Percentiles rank a stretch among this genome's conserved stretches.
phyloP scores from a whole-genome alignment of 2,113 vertebrate species.

The Anoplopoma fimbria region DNA sequence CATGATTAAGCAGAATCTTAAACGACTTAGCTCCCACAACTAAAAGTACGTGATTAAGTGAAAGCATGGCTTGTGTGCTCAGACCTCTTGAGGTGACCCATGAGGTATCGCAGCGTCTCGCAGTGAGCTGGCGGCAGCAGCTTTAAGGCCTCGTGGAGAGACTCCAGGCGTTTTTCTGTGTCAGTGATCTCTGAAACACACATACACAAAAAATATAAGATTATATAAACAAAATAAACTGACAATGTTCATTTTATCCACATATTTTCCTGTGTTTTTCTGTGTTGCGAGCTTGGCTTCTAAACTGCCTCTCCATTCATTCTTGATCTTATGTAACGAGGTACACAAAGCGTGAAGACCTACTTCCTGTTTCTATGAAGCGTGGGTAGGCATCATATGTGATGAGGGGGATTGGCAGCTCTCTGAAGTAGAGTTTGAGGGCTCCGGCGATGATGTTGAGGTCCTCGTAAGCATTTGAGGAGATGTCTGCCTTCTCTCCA shows the following conservation, averaged over 20 bases:
- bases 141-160: constrained; percentile 94
- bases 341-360: constrained; percentile 8
- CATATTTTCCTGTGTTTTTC: too few relatives aligned
- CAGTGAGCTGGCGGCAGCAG: constrained; percentile 96
- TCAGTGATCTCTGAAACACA: constrained; percentile 89
- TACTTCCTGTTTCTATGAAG: constrained; percentile 93
- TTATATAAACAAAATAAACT: not conserved
- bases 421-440: constrained; percentile 99
- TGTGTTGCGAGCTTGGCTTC: too few relatives aligned
- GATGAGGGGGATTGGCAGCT: constrained; percentile 98
- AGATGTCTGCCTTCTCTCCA: constrained; percentile 98
- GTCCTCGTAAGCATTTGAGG: constrained; percentile 96
- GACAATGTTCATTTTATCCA: not conserved
- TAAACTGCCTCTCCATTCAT: constrained; percentile 5
- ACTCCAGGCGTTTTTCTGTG: constrained; percentile 93
- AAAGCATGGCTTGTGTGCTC: not conserved
- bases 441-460: constrained; percentile 99
- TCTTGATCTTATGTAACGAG: constrained; percentile 6
- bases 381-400: constrained; percentile 97
- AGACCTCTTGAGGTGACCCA: constrained; percentile 98
- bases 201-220: not conserved
- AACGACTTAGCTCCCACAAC: not conserved
- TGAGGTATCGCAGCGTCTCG: constrained; percentile 96
- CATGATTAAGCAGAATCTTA: not conserved
- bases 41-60: not conserved